phyloP scores from a whole-genome alignment of 2,113 vertebrate genomes.

The Boulengerochromis microlepis region DNA sequence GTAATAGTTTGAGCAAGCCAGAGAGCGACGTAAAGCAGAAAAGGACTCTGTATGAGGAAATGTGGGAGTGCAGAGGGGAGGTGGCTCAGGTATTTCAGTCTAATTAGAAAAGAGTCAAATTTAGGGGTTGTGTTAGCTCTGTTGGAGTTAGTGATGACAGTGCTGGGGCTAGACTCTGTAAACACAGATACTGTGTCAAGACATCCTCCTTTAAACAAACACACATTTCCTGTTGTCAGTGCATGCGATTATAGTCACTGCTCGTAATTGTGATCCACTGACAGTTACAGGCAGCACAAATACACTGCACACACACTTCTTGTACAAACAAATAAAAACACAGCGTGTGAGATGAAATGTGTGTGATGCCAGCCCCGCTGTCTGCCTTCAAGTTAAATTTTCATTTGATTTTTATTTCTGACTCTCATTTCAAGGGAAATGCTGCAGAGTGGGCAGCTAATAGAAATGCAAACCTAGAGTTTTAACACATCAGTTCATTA shows the following conservation, averaged over 20 bases:
- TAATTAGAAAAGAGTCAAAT: slow-evolving; percentile 11
- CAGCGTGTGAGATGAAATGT: background rate
- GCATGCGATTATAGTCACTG: slow-evolving; percentile 24
- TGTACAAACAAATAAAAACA: slow-evolving; percentile 1
- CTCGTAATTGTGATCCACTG: slow-evolving; percentile 53
- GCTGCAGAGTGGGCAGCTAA: background rate
- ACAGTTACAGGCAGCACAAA: slow-evolving; percentile 39
- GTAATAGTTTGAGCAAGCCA: background rate
- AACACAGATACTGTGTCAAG: slow-evolving; percentile 69
- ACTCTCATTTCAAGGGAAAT: background rate
- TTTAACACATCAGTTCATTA: background rate
- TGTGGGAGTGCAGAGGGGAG: background rate
- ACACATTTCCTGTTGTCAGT: slow-evolving; percentile 68
- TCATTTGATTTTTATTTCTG: background rate
- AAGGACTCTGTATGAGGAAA: background rate
- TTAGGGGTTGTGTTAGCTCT: background rate
- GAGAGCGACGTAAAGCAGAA: background rate
- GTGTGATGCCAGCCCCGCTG: background rate
- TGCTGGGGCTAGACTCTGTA: slow-evolving; percentile 40
- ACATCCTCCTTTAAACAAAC: slow-evolving; percentile 69
- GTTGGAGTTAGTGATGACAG: slow-evolving; percentile 25
- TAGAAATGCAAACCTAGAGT: background rate
- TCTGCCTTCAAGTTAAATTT: background rate
- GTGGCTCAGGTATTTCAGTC: slow-evolving; percentile 16
- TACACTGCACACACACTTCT: slow-evolving; percentile 4